A percentile compares a stretch with the other conserved stretches of the same genome.
phyloP scores from a whole-genome alignment of 1,140 invertebrate genomes.

The Papilio helenus region DNA sequence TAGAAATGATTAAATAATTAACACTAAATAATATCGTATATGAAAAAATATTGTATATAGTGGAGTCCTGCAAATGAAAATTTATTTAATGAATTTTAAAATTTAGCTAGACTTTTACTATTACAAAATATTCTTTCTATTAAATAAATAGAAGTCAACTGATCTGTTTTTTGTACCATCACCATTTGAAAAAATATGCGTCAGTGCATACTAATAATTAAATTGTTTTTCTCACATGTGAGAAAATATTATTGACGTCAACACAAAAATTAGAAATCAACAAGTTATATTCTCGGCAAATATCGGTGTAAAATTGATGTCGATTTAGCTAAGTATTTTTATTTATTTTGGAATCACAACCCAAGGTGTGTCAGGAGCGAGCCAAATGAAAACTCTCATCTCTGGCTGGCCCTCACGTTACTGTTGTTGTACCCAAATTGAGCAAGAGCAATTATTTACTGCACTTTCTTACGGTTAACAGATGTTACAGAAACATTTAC shows the following conservation, averaged over 20 bases:
- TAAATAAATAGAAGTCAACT: too few relatives aligned
- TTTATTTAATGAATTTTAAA: neutral
- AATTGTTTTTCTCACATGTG: too few relatives aligned
- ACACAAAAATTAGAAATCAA: neutral
- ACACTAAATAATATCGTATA: neutral
- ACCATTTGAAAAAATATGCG: neutral
- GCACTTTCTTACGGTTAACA: conserved; percentile 57
- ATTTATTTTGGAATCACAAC: conserved; percentile 3
- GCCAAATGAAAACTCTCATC: too few relatives aligned
- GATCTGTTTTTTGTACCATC: too few relatives aligned
- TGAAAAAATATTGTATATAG: neutral
- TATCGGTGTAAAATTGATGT: neutral
- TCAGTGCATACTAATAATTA: neutral
- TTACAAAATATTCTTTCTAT: neutral
- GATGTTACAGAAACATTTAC: conserved; percentile 72
- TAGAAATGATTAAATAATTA: neutral
- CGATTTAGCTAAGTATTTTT: neutral
- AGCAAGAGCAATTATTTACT: conserved; percentile 57
- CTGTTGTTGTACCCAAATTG: too few relatives aligned
- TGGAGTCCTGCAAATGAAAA: neutral
- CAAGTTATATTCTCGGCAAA: neutral
- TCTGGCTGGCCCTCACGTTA: too few relatives aligned
- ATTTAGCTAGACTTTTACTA: neutral
- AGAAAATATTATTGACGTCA: neutral
- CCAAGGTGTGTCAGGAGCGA: too few relatives aligned